phyloP scores from a whole-genome alignment of 2,888 invertebrate species.

The Mactromeris polynyma region DNA sequence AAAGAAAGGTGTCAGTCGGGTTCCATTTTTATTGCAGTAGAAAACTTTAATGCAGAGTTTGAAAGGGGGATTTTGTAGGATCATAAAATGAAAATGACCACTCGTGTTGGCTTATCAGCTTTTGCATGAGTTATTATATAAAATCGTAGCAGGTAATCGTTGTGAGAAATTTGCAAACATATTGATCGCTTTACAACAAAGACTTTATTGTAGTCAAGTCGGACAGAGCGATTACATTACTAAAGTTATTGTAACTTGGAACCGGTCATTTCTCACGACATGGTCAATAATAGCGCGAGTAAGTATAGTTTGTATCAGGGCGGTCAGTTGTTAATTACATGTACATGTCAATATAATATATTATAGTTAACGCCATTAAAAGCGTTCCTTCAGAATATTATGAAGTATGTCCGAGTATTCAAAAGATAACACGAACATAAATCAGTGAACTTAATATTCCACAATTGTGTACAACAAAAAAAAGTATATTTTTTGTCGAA shows the following conservation, averaged over 20 bases:
- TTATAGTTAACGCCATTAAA: no score
- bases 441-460: no score
- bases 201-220: not conserved
- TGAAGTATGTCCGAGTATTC: no score
- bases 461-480: no score
- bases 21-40: not conserved
- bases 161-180: not conserved
- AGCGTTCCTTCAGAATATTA: no score
- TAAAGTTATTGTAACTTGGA: not conserved
- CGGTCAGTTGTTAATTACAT: not conserved
- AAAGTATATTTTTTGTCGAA: no score
- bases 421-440: no score
- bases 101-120: not conserved
- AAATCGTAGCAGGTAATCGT: not conserved
- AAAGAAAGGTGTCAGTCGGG: slow-evolving; percentile 19
- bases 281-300: not conserved
- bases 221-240: not conserved
- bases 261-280: not conserved
- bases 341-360: no score
- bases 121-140: not conserved
- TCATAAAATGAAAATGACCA: not conserved
- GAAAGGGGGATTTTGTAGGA: not conserved
- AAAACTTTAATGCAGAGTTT: not conserved
- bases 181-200: not conserved
- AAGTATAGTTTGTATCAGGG: not conserved